A percentile compares a stretch with the other conserved stretches of the same genome.
phyloP scores from a whole-genome alignment of 2,888 invertebrate genomes.

The Stramonita haemastoma region DNA sequence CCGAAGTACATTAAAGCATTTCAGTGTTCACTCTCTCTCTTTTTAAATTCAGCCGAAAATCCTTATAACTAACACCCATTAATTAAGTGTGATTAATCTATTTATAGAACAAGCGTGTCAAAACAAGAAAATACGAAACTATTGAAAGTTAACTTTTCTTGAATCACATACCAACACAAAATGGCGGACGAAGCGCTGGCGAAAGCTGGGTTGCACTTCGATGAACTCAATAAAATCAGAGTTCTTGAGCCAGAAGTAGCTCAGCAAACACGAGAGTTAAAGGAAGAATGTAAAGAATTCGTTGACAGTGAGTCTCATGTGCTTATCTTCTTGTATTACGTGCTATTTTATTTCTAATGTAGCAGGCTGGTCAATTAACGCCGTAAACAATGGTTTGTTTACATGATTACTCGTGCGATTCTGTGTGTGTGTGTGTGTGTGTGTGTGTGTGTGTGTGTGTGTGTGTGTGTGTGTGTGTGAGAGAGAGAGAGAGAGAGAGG shows the following conservation, averaged over 20 bases:
- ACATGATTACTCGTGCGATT: background rate
- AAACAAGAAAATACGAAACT: constrained; percentile 17
- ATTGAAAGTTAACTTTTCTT: background rate
- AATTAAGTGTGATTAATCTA: no score
- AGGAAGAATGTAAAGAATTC: constrained; percentile 91
- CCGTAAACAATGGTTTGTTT: no score
- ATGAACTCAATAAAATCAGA: constrained; percentile 90
- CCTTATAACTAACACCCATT: no score
- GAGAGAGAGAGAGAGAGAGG: no score
- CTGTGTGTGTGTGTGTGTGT: background rate
- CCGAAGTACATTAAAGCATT: no score
- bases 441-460: background rate
- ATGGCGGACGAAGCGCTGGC: constrained; percentile 78
- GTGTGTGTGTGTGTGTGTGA: no score
- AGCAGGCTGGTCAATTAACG: no score
- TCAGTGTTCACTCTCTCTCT: no score
- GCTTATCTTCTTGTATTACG: background rate
- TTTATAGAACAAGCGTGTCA: no score
- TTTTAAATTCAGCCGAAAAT: no score
- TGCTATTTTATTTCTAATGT: background rate
- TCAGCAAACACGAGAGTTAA: constrained; percentile 88
- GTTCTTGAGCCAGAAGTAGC: constrained; percentile 88
- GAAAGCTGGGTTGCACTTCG: constrained; percentile 87
- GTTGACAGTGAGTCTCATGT: constrained; percentile 85
- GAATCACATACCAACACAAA: constrained; percentile 53